Base-by-base conservation (phyloP, 2,113 vertebrate species). In the Propithecus coquereli region DNA sequence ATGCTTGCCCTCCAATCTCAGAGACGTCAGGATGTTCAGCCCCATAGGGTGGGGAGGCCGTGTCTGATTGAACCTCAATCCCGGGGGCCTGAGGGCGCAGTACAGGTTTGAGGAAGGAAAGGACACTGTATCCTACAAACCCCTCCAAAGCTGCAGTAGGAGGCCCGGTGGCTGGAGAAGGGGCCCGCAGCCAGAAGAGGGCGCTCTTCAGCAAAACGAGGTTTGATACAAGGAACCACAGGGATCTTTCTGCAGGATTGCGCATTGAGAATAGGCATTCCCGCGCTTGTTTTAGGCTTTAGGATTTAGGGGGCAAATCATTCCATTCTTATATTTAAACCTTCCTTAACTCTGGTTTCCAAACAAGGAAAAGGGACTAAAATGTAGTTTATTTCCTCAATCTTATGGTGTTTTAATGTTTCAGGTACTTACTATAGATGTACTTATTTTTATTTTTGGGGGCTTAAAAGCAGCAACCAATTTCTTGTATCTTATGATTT, bases 181-280 rank as follows among this genome's bases (percentile, higher is more conserved):
- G 16, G 4, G 16, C 10, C 4, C 30, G 0, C 0, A 11, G 50
- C 71, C 97, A 97, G 93, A 82, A 97, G 97, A 97, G 95, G 97
- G 95, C 61, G 77, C 82, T 83, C 54, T 43, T 79, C 32, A 50
- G 66, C 0, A 61, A 87, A 40, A 27, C 37, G 25, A 94, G 37
- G 3, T 45, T 94, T 66, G 30, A 20, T 8, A 3, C 7, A 30
- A 79, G 59, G 59, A 37, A 71, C 16, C 5, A 0, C 11, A 0
- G 18, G 47, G n/a, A 22, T n/a, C 25, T 80, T 82, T 47, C 59
- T 18, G 77, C 43, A 40, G 37, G 50, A 47, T 27, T 40, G 61
- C 11, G 27, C 6, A 1, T 25, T 40, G 65, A 81, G 70, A 79
- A 68, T 34, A 37, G 34, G 30, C 61, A 27, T 23, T 9, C 18